Conservation (phyloP, 2,797 vertebrate species). For the Lutra lutra region DNA sequence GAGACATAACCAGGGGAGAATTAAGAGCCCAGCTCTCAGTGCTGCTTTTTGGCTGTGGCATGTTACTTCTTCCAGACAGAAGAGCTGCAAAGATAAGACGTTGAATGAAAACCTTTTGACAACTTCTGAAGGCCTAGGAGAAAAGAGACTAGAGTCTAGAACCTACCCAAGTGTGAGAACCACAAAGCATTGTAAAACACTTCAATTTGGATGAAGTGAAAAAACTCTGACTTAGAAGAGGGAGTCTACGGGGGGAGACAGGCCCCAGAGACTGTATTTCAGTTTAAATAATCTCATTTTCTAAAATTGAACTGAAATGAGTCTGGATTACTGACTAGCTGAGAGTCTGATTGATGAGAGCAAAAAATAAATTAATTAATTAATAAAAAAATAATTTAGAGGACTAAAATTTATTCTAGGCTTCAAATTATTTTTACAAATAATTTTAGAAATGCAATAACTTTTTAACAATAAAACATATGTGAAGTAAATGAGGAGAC, state of each 20-base stretch:
- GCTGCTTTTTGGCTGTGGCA: neutral
- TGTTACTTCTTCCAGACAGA: neutral
- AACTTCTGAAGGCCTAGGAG: fast-evolving
- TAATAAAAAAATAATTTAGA: neutral
- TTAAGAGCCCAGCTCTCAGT: fast-evolving
- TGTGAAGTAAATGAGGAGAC: neutral
- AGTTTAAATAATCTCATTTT: neutral
- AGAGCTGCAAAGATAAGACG: too few species aligned
- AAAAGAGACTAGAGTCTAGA: fast-evolving
- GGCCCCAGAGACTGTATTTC: neutral
- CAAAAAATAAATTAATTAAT: neutral
- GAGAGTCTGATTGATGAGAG: neutral
- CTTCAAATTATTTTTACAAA: neutral
- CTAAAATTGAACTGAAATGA: neutral
- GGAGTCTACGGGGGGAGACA: too few species aligned
- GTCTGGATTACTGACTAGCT: neutral
- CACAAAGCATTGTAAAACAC: too few species aligned
- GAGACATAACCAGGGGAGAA: neutral
- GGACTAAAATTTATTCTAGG: neutral
- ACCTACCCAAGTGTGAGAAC: neutral
- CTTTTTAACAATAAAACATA: neutral
- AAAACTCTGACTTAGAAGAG: too few species aligned
- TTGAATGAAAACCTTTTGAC: too few species aligned
- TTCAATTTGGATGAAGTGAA: too few species aligned
- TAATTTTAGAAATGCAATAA: neutral